Percentiles rank a stretch among this genome's conserved stretches.
Evolutionary conservation across 2,113 vertebrate species (phyloP).

Genomic region (Lagenorhynchus albirostris): DNA sequence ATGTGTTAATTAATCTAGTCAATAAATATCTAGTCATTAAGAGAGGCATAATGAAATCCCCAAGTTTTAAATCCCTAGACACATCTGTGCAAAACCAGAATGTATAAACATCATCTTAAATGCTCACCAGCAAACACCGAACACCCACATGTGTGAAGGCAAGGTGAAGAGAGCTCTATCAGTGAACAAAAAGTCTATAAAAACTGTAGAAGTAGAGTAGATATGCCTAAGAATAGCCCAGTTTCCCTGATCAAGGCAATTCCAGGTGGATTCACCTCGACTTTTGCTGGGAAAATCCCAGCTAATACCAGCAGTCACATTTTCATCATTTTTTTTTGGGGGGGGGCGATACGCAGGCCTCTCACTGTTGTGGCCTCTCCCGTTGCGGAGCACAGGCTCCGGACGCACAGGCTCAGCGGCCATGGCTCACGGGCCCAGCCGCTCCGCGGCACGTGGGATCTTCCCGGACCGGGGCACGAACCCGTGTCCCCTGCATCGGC

Average conservation of each 20-base stretch:
- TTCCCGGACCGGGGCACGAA: too few species aligned
- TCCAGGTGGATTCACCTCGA: background rate
- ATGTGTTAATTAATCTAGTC: constrained; percentile 52
- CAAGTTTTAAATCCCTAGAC: background rate
- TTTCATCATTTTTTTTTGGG: background rate
- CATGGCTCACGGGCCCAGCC: too few species aligned
- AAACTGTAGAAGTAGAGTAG: background rate
- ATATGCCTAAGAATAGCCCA: background rate
- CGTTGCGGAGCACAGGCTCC: too few species aligned
- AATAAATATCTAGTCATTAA: constrained; percentile 36
- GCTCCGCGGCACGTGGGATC: too few species aligned
- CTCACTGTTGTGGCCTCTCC: too few species aligned
- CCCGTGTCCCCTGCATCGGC: too few species aligned
- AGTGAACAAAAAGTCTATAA: background rate
- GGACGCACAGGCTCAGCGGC: too few species aligned
- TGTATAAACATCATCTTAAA: background rate
- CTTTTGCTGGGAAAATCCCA: background rate
- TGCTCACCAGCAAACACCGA: background rate
- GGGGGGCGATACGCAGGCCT: too few species aligned
- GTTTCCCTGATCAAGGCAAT: background rate
- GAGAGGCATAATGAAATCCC: constrained; percentile 34
- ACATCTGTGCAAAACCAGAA: background rate
- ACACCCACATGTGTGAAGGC: background rate
- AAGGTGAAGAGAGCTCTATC: background rate
- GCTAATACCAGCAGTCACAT: background rate